A percentile compares a stretch with the other conserved stretches of the same genome.
phyloP scores from a whole-genome alignment of 1,140 invertebrate genomes.

The Drosophila sp. region DNA sequence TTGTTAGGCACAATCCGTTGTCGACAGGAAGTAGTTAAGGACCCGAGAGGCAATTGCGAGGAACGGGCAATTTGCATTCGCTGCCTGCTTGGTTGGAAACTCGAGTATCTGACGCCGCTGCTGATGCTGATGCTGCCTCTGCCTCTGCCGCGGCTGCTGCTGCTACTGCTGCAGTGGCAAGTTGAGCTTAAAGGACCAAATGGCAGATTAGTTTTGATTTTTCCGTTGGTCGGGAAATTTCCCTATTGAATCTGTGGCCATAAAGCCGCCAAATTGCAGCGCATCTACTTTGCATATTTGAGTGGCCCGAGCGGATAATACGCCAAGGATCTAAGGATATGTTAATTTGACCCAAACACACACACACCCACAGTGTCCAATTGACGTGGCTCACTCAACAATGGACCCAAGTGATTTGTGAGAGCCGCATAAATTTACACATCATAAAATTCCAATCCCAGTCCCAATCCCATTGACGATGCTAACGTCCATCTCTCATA shows the following conservation, averaged over 20 bases:
- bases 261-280: conserved; percentile 80
- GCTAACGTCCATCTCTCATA: conserved; percentile 47
- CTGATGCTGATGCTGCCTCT: background rate
- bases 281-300: conserved; percentile 79
- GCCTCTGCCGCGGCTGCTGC: background rate
- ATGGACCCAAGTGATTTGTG: conserved; percentile 79
- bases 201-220: conserved; percentile 83
- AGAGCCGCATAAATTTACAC: conserved; percentile 69
- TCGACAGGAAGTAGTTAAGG: conserved; percentile 73
- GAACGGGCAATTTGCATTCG: conserved; percentile 65
- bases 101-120: conserved; percentile 1
- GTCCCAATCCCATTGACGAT: background rate
- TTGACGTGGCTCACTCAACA: conserved; percentile 69
- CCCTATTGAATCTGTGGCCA: conserved; percentile 75
- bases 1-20: conserved; percentile 73
- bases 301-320: conserved; percentile 66
- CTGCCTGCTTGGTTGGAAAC: conserved; percentile 1
- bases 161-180: conserved; percentile 6
- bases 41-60: conserved; percentile 11
- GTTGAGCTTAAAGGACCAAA: conserved; percentile 51
- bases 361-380: conserved; percentile 47
- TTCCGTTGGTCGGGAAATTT: conserved; percentile 58
- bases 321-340: conserved; percentile 70
- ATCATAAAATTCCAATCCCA: conserved; percentile 50
- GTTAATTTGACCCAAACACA: conserved; percentile 70